These are phyloP conservation scores for Enteromius fasciolatus DNA, from an alignment of 2,797 vertebrate species.

Conservation along the genomic window DNA sequence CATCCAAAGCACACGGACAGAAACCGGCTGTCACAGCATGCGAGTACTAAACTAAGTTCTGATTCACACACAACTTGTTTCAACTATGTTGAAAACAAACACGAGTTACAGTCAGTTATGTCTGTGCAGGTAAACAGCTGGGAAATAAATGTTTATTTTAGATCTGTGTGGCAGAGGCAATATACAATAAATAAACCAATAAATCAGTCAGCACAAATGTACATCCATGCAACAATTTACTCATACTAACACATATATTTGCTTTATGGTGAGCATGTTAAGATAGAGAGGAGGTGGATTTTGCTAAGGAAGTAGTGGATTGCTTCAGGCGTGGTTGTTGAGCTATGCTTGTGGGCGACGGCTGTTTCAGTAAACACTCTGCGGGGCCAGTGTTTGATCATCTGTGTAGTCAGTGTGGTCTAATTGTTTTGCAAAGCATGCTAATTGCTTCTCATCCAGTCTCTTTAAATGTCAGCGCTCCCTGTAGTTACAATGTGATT, in stretches of 20 bases:
- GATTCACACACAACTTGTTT: too few species aligned
- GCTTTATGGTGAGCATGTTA: not conserved
- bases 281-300: slow-evolving; percentile 18
- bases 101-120: too few species aligned
- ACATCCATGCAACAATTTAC: not conserved
- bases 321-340: slow-evolving; percentile 41
- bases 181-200: too few species aligned
- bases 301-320: slow-evolving; percentile 52
- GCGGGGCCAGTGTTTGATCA: slow-evolving; percentile 58
- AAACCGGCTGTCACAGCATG: too few species aligned
- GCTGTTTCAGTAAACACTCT: slow-evolving; percentile 48
- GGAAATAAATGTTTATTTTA: too few species aligned
- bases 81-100: too few species aligned
- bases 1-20: too few species aligned
- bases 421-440: slow-evolving; percentile 71
- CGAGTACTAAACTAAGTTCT: too few species aligned
- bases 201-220: too few species aligned
- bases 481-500: slow-evolving; percentile 62
- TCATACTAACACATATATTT: not conserved
- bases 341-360: slow-evolving; percentile 33
- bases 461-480: slow-evolving; percentile 70
- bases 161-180: too few species aligned
- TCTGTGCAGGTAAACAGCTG: too few species aligned
- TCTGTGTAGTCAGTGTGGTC: slow-evolving; percentile 62
- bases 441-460: slow-evolving; percentile 71